Evolutionary conservation across 2,888 invertebrate genomes (phyloP).

Genomic region (Epirrita christyi): DNA sequence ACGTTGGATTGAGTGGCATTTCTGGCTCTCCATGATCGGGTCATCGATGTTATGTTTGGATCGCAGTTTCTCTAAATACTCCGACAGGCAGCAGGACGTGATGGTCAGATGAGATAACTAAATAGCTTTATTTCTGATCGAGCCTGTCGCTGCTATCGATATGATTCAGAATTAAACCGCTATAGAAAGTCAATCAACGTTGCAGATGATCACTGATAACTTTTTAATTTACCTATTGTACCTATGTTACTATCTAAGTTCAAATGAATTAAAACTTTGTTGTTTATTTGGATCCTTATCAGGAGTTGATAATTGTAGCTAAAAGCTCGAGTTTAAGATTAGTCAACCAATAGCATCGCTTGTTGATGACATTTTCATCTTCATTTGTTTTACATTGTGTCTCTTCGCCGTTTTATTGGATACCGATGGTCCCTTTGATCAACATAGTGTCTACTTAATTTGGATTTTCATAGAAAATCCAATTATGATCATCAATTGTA

Average conservation of each 20-base stretch:
- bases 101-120: constrained; percentile 69
- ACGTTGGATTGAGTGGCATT: constrained; percentile 67
- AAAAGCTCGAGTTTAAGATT: background rate
- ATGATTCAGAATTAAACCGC: constrained; percentile 68
- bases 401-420: background rate
- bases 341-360: background rate
- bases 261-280: constrained; percentile 10
- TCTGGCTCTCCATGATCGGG: constrained; percentile 58
- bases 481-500: constrained; percentile 14
- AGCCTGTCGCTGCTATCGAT: constrained; percentile 64
- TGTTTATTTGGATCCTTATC: constrained; percentile 8
- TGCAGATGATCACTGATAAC: constrained; percentile 52
- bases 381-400: background rate
- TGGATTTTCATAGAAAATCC: constrained; percentile 4
- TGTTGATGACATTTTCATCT: background rate
- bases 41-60: constrained; percentile 68
- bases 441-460: background rate
- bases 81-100: constrained; percentile 50
- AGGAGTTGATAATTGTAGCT: constrained; percentile 1
- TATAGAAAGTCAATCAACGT: constrained; percentile 79
- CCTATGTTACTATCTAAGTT: constrained; percentile 1
- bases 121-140: constrained; percentile 70
- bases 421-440: background rate
- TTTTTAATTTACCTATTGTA: constrained; percentile 45
- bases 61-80: constrained; percentile 61